Conservation (phyloP, 2,113 vertebrate species). For the Odocoileus hemionus region DNA sequence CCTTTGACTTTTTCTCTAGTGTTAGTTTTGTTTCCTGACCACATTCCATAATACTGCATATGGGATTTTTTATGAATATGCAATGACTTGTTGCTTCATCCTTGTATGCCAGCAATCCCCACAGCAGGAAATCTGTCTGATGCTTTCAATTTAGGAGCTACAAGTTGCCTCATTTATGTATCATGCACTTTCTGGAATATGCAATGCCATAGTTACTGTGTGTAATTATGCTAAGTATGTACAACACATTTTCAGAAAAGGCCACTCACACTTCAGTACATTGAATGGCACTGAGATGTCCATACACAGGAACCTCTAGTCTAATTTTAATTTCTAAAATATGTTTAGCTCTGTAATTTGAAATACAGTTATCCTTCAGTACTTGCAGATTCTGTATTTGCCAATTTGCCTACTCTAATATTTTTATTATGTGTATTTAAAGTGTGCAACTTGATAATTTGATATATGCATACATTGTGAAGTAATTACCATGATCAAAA, state of each 20-base stretch:
- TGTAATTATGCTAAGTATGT: background rate
- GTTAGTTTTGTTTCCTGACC: background rate
- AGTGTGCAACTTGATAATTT: background rate
- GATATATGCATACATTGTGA: background rate
- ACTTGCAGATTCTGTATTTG: background rate
- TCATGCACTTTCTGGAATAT: background rate
- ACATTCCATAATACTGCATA: background rate
- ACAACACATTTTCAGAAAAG: background rate
- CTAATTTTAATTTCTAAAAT: background rate
- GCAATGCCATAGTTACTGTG: rapidly evolving
- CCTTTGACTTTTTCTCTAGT: background rate
- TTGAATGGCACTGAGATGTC: background rate
- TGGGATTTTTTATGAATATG: background rate
- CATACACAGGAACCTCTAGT: background rate
- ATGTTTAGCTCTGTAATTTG: background rate
- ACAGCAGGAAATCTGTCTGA: background rate
- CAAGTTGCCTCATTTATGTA: background rate
- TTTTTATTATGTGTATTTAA: background rate
- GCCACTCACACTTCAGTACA: background rate
- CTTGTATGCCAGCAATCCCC: background rate
- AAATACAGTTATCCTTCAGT: background rate
- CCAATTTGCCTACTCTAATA: background rate
- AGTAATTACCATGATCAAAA: background rate
- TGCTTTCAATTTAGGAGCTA: background rate
- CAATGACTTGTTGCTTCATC: background rate